phyloP scores from a whole-genome alignment of 2,113 vertebrate species.

The Hystrix cristata region DNA sequence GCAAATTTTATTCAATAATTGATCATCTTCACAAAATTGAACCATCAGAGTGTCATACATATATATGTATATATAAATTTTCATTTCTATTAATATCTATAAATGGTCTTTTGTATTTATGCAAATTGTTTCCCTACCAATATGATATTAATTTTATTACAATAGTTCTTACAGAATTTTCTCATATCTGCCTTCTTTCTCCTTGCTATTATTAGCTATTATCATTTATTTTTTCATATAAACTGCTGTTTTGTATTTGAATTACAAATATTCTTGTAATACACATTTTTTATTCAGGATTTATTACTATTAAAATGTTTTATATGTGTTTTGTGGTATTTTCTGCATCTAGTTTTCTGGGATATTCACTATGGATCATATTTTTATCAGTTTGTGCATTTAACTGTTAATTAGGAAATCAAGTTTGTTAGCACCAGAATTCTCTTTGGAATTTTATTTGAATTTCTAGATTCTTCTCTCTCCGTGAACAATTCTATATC shows the following conservation, averaged over 20 bases:
- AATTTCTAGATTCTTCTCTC: background rate
- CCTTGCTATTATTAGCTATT: background rate
- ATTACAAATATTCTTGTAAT: background rate
- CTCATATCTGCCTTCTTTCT: background rate
- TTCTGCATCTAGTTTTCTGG: background rate
- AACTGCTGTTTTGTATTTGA: background rate
- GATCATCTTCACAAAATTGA: background rate
- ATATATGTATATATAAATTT: background rate
- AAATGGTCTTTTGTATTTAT: background rate
- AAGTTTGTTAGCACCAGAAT: background rate
- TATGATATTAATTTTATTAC: background rate
- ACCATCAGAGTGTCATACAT: background rate
- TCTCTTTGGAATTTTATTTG: background rate
- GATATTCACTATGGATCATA: background rate
- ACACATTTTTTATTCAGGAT: background rate
- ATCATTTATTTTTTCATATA: background rate
- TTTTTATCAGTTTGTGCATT: background rate
- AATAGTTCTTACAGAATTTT: background rate
- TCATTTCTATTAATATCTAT: background rate
- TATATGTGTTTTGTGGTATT: background rate
- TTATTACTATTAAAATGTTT: background rate
- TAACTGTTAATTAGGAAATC: background rate
- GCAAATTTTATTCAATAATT: constrained; percentile 58
- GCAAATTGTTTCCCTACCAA: background rate
- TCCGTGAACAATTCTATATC: background rate